Percentiles rank a stretch among this genome's conserved stretches.
Conservation (phyloP, 2,113 vertebrate genomes). For the Pristiophorus japonicus region DNA sequence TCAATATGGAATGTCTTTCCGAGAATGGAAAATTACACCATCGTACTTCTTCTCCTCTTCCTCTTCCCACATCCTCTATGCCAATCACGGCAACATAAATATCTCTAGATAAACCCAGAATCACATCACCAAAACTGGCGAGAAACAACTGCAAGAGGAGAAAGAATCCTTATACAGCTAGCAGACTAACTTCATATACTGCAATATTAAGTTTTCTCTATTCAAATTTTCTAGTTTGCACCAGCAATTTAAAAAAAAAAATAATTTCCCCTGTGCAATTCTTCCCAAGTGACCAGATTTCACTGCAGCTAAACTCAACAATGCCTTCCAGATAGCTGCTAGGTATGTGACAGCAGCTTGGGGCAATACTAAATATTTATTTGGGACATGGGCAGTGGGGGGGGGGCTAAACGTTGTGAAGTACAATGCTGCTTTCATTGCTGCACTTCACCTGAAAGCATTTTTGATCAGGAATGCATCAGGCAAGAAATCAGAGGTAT, state of each 20-base stretch:
- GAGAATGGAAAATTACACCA: constrained; percentile 17
- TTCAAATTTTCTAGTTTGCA: neutral
- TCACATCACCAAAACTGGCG: neutral
- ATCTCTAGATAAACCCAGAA: neutral
- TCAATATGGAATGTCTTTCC: constrained; percentile 1
- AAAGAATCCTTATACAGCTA: neutral
- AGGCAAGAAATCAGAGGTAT: neutral
- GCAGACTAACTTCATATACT: neutral
- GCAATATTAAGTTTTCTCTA: neutral
- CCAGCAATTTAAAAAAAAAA: neutral
- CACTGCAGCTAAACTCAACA: too few species aligned
- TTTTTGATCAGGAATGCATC: neutral
- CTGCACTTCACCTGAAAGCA: neutral
- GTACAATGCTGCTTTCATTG: neutral
- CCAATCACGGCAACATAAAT: neutral
- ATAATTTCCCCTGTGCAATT: too few species aligned
- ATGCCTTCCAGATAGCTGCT: too few species aligned
- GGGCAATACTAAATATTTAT: neutral
- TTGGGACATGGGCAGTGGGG: neutral
- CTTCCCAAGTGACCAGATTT: too few species aligned
- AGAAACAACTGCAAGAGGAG: neutral
- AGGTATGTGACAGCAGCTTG: too few species aligned
- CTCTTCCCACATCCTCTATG: neutral
- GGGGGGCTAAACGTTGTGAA: neutral
- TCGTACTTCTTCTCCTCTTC: too few species aligned